A percentile compares a stretch with the other conserved stretches of the same genome.
phyloP scores from a whole-genome alignment of 2,888 invertebrate species.

The Epinotia bilunana region DNA sequence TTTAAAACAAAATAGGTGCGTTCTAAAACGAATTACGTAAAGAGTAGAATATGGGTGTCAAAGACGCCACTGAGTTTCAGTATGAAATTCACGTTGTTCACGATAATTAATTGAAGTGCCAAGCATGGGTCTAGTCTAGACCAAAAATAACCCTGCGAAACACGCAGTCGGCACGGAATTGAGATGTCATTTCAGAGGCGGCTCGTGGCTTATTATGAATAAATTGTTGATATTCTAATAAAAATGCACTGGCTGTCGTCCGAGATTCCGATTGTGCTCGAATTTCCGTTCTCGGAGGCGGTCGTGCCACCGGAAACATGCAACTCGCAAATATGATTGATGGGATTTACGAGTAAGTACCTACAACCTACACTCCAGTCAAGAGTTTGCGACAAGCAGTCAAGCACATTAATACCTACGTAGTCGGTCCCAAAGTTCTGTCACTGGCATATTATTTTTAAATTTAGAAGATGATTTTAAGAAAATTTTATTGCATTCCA shows the following conservation, averaged over 20 bases:
- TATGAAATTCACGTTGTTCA: not conserved
- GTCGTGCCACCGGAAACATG: conserved; percentile 22
- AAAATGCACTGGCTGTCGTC: conserved; percentile 38
- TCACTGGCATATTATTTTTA: too few species aligned
- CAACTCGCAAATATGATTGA: too few species aligned
- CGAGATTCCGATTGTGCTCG: conserved; percentile 39
- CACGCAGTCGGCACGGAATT: not conserved
- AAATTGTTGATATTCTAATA: conserved; percentile 34
- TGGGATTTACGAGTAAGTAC: too few species aligned
- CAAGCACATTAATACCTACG: not conserved
- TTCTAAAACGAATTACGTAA: conserved; percentile 20
- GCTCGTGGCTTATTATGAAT: conserved; percentile 2
- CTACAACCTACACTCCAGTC: not conserved
- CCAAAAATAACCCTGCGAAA: conserved; percentile 16
- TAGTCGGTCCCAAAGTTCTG: too few species aligned
- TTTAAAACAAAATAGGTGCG: conserved; percentile 18
- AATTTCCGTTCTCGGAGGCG: conserved; percentile 33
- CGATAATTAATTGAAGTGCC: not conserved
- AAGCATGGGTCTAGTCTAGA: not conserved
- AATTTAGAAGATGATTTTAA: too few species aligned
- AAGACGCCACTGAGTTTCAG: not conserved
- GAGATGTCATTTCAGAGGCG: not conserved
- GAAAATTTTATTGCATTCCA: too few species aligned
- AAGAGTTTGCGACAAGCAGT: not conserved
- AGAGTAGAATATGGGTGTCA: not conserved